phyloP scores from a whole-genome alignment of 1,140 invertebrate genomes.

The Drosophila littoralis region DNA sequence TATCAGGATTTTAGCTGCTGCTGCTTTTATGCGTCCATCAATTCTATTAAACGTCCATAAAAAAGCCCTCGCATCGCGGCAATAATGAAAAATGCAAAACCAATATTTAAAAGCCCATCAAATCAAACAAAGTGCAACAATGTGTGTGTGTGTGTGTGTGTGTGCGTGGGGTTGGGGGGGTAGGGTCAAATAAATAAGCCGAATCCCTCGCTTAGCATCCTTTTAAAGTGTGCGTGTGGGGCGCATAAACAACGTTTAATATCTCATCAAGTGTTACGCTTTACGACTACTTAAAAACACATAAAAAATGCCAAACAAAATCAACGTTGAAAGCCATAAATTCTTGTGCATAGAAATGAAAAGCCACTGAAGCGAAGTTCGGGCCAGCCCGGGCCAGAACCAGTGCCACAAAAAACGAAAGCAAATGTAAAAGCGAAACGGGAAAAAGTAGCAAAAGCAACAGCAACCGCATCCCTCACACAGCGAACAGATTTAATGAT shows the following conservation, averaged over 20 bases:
- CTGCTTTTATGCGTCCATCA: conserved; percentile 53
- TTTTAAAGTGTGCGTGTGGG: conserved; percentile 17
- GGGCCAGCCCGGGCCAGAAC: conserved; percentile 21
- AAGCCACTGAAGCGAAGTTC: conserved; percentile 57
- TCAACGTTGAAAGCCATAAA: conserved; percentile 80
- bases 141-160: conserved; percentile 49
- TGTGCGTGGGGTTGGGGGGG: conserved; percentile 12
- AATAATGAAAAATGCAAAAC: conserved; percentile 78
- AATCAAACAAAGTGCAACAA: conserved; percentile 75
- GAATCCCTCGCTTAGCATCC: conserved; percentile 24
- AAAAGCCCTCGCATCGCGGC: conserved; percentile 40
- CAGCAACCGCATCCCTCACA: conserved; percentile 46
- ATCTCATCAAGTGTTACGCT: conserved; percentile 82
- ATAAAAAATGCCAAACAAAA: conserved; percentile 75
- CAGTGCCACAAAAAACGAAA: conserved; percentile 46
- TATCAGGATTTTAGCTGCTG: neutral
- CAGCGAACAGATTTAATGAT: conserved; percentile 78
- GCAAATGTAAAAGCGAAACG: conserved; percentile 59
- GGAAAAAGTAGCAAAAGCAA: conserved; percentile 30
- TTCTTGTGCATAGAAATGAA: conserved; percentile 77
- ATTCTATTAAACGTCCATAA: conserved; percentile 71
- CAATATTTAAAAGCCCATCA: conserved; percentile 80
- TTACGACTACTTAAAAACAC: conserved; percentile 82
- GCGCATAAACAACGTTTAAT: conserved; percentile 71
- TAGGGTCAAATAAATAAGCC: conserved; percentile 34